Base-by-base conservation (phyloP, 2,797 vertebrate species). In the Pristis pectinata region DNA sequence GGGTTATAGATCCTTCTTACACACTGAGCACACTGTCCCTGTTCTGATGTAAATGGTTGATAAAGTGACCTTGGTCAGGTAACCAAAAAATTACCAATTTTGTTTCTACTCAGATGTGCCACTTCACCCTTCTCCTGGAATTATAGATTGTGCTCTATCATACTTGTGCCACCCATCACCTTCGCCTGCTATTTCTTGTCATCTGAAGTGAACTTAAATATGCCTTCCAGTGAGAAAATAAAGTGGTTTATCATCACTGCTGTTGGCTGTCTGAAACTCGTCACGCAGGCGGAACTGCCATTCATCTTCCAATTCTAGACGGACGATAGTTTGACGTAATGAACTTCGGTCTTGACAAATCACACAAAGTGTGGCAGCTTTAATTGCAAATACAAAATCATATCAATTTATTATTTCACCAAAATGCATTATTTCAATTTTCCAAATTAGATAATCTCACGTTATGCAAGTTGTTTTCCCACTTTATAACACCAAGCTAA, bases 201-300 rank as follows among this genome's bases (percentile, higher is more conserved):
- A n/a, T 53, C 70, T 49, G 64, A 93, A 67, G 41, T 94, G 44
- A 95, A 95, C 49, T 97, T 97, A 99, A 95, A 99, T 97, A 2
- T 99, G 99, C 95, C 98, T 98, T 82, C 99, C 99, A 0, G 99
- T 99, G 56, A 99, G 97, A 95, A 99, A 99, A 97, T 98, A 99
- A 95, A 99, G 98, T 0, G 99, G 99, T 70, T 98, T 98, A 96
- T 99, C 99, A 1, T 99, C 98, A 0, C 98, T 98, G 79, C 99
- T 98, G 97, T 99, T 99, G 17, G 99, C 99, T 0, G 99, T 99
- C 96, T 99, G 99, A 95, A 99, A 99, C 96, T 99, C 99, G 34
- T 99, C 99, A 77, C 99, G 97, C 67, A 99, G 97, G 1, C 99
- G 98, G 97, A 99, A 99, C 96, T 99, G 99, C 99, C 99, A 99